Evolutionary conservation across 2,797 vertebrate species (phyloP).

Genomic region (Sparus aurata): DNA sequence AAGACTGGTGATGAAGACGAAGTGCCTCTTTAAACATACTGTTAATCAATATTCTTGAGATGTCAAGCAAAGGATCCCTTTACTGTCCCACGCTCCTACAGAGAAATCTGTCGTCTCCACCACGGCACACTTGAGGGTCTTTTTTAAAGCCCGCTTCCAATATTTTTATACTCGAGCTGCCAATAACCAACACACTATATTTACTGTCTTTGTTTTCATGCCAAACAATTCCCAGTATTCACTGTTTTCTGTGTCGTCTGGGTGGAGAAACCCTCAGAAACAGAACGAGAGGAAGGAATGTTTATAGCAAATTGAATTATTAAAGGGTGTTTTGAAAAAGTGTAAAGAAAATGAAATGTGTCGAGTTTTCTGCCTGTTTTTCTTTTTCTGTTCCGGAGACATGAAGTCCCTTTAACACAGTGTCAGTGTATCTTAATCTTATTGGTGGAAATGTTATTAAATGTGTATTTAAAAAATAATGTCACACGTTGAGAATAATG

Average conservation of each 20-base stretch:
- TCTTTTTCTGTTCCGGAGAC: not conserved
- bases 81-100: conserved; percentile 21
- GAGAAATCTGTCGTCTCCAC: not conserved
- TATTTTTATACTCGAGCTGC: conserved; percentile 45
- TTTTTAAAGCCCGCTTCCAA: conserved; percentile 11
- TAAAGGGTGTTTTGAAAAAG: conserved; percentile 31
- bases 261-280: conserved; percentile 11
- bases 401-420: not conserved
- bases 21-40: conserved; percentile 47
- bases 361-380: not conserved
- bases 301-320: conserved; percentile 20
- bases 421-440: conserved; percentile 1
- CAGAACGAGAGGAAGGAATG: conserved; percentile 8
- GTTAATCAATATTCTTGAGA: conserved; percentile 1
- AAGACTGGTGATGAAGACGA: conserved; percentile 26
- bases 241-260: conserved; percentile 16
- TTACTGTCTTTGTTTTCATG: conserved; percentile 37
- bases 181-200: conserved; percentile 32
- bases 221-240: conserved; percentile 64
- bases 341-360: not conserved
- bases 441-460: not conserved
- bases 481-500: not conserved
- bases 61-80: conserved; percentile 34
- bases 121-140: not conserved
- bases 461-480: not conserved